Percentiles rank a stretch among this genome's conserved stretches.
Evolutionary conservation across 2,113 vertebrate species (phyloP).

Genomic region (Pheucticus melanocephalus): DNA sequence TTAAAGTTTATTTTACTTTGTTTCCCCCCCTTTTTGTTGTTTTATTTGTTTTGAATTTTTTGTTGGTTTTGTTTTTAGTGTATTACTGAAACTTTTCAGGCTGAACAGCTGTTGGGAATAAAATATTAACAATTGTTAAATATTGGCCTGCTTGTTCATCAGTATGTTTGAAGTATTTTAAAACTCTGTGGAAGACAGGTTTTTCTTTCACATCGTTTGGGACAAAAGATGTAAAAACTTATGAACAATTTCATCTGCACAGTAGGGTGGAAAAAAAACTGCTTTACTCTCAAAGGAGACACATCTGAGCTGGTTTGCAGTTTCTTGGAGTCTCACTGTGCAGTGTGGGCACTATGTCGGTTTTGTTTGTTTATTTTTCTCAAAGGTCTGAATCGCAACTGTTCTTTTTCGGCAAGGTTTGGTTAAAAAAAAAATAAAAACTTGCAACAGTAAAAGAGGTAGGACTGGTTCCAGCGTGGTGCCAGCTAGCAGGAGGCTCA

Average conservation of each 20-base stretch:
- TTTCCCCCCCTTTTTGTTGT: neutral
- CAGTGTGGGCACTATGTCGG: neutral
- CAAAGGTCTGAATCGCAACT: accelerated
- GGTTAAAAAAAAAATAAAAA: neutral
- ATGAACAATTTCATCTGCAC: neutral
- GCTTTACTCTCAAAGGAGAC: neutral
- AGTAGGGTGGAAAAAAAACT: neutral
- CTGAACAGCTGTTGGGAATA: conserved; percentile 60
- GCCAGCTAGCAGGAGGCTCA: neutral
- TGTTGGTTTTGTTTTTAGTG: conserved; percentile 34
- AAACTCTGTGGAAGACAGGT: neutral
- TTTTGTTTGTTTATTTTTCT: neutral
- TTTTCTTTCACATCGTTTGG: neutral
- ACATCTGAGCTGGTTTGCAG: neutral
- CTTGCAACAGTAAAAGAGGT: neutral
- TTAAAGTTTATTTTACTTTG: conserved; percentile 38
- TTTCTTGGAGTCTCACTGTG: neutral
- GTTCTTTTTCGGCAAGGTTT: neutral
- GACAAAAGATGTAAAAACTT: neutral
- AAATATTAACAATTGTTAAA: conserved; percentile 54
- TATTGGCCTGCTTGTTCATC: conserved; percentile 37
- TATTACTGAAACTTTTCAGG: conserved; percentile 48
- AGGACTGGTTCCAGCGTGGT: accelerated
- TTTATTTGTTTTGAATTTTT: conserved; percentile 29
- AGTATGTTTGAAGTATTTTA: neutral